Percentiles rank a stretch among this genome's conserved stretches.
phyloP scores from a whole-genome alignment of 2,888 invertebrate species.

The Latheticus oryzae region DNA sequence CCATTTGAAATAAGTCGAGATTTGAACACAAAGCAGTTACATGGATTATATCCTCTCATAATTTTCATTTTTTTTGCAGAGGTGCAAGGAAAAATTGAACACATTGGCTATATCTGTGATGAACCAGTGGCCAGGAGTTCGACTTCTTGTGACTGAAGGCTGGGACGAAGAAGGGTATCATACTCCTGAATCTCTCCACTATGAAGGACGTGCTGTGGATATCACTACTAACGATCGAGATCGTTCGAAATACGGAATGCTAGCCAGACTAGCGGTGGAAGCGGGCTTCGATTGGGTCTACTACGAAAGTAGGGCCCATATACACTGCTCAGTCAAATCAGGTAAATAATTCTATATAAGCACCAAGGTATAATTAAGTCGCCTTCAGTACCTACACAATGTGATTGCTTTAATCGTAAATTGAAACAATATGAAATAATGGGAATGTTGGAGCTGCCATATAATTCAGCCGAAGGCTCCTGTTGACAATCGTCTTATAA shows the following conservation, averaged over 20 bases:
- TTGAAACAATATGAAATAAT: too few relatives aligned
- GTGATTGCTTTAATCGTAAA: too few relatives aligned
- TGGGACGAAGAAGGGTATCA: slow-evolving; percentile 92
- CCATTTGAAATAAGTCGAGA: not conserved
- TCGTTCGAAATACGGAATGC: slow-evolving; percentile 93
- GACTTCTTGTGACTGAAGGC: slow-evolving; percentile 91
- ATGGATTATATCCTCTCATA: not conserved
- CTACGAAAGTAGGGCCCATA: slow-evolving; percentile 93
- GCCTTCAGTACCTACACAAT: too few relatives aligned
- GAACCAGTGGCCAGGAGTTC: slow-evolving; percentile 98
- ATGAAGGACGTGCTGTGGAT: slow-evolving; percentile 97
- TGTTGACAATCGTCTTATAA: too few relatives aligned
- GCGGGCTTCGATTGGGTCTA: slow-evolving; percentile 99
- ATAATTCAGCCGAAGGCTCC: too few relatives aligned
- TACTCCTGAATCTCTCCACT: slow-evolving; percentile 87
- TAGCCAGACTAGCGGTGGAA: slow-evolving; percentile 94
- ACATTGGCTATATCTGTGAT: slow-evolving; percentile 95
- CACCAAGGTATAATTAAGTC: too few relatives aligned
- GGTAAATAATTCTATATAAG: too few relatives aligned
- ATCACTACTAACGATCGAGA: slow-evolving; percentile 95
- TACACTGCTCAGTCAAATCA: slow-evolving; percentile 97
- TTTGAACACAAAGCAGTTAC: too few relatives aligned
- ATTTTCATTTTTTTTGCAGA: slow-evolving; percentile 73
- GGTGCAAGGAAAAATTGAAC: slow-evolving; percentile 95
- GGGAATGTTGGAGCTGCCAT: too few relatives aligned